A percentile compares a stretch with the other conserved stretches of the same genome.
Evolutionary conservation across 2,888 invertebrate genomes (phyloP).

Genomic region (Aricia artaxerxes): DNA sequence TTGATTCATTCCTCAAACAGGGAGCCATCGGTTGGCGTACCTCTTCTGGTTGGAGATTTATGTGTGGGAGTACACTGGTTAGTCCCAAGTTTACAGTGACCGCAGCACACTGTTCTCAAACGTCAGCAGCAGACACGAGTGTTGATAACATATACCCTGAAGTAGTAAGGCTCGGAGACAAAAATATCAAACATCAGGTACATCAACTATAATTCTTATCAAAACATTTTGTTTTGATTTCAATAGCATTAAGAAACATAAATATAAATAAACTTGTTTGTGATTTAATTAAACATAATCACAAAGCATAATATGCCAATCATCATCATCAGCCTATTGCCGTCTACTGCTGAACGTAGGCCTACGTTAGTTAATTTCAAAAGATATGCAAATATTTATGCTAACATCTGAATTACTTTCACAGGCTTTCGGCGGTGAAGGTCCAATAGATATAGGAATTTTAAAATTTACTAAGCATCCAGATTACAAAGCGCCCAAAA

Average conservation of each 20-base stretch:
- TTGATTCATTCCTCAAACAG: conserved; percentile 42
- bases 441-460: not conserved
- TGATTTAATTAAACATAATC: not conserved
- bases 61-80: conserved; percentile 84
- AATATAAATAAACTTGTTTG: too few species aligned
- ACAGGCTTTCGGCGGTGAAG: not conserved
- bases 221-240: not conserved
- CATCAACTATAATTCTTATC: conserved; percentile 24
- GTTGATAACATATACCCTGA: conserved; percentile 51
- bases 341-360: too few species aligned
- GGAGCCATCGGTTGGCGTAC: conserved; percentile 60
- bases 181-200: conserved; percentile 41
- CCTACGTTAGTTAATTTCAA: too few species aligned
- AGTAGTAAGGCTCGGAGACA: conserved; percentile 54
- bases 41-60: conserved; percentile 52
- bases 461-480: conserved; percentile 7
- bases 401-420: not conserved
- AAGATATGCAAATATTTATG: too few species aligned
- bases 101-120: conserved; percentile 82
- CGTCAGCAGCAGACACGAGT: conserved; percentile 47
- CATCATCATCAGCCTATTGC: too few species aligned
- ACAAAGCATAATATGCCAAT: not conserved
- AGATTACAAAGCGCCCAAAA: not conserved
- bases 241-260: too few species aligned
- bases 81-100: conserved; percentile 82